phyloP scores from a whole-genome alignment of 2,888 invertebrate genomes.

The Coenonympha arcania region DNA sequence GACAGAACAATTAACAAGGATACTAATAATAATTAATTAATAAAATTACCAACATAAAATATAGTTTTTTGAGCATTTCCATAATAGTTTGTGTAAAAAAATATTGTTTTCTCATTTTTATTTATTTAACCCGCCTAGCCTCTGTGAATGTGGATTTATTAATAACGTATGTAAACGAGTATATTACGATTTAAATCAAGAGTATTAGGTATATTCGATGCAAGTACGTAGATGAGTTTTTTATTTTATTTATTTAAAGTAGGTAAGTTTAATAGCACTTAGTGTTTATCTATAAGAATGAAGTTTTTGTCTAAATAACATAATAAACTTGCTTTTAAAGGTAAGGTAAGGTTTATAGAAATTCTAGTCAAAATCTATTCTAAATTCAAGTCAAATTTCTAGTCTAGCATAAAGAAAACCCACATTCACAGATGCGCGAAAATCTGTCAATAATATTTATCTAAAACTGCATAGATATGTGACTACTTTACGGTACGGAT shows the following conservation, averaged over 20 bases:
- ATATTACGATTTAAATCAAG: too few relatives aligned
- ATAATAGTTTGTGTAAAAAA: conserved; percentile 68
- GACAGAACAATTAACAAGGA: conserved; percentile 60
- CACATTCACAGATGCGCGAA: conserved; percentile 36
- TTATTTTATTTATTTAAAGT: too few relatives aligned
- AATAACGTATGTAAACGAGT: too few relatives aligned
- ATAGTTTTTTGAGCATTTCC: conserved; percentile 69
- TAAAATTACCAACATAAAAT: conserved; percentile 68
- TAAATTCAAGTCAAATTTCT: too few relatives aligned
- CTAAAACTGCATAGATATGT: conserved; percentile 52
- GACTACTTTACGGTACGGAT: conserved; percentile 52
- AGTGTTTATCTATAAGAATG: too few relatives aligned
- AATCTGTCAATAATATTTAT: conserved; percentile 38
- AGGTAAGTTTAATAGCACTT: too few relatives aligned
- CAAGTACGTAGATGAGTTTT: too few relatives aligned
- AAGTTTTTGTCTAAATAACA: too few relatives aligned
- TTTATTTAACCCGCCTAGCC: conserved; percentile 39
- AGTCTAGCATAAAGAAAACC: background rate
- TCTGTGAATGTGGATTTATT: conserved; percentile 37
- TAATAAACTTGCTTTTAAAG: too few relatives aligned
- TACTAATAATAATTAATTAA: conserved; percentile 63
- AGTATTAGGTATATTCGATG: too few relatives aligned
- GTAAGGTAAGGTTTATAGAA: too few relatives aligned
- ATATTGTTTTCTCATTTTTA: conserved; percentile 50
- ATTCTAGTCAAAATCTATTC: too few relatives aligned